These are phyloP conservation scores for Olivierus martensii DNA, from an alignment of 1,140 invertebrate genomes.

Conservation along the genomic window DNA sequence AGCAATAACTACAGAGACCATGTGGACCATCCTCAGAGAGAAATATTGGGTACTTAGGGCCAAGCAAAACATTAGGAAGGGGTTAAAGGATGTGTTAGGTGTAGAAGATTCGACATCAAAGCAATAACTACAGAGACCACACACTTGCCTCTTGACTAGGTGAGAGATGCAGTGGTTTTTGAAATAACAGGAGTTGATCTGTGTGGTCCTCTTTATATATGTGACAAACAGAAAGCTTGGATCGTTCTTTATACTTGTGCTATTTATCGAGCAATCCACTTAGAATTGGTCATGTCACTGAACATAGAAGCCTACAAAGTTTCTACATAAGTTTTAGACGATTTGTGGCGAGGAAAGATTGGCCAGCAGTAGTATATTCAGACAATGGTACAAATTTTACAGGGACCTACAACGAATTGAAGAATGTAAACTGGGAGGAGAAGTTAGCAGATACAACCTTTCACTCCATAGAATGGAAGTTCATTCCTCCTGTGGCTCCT, in stretches of 20 bases:
- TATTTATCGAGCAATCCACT: conserved; percentile 15
- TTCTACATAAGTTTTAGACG: conserved; percentile 22
- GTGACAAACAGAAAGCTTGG: conserved; percentile 7
- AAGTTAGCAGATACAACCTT: not conserved
- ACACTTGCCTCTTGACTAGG: conserved; percentile 20
- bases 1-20: not conserved
- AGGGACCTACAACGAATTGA: conserved; percentile 12
- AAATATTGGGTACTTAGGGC: conserved; percentile 1
- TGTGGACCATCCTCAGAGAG: not conserved
- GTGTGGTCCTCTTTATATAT: conserved; percentile 24
- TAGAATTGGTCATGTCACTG: conserved; percentile 28
- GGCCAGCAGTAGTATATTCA: conserved; percentile 22
- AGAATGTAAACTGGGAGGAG: not conserved
- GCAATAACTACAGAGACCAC: not conserved
- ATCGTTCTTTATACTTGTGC: conserved; percentile 9
- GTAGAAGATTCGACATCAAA: not conserved
- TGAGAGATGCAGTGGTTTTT: conserved; percentile 21
- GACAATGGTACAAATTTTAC: conserved; percentile 32
- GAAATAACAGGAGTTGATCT: conserved; percentile 26
- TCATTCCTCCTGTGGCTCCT: not conserved
- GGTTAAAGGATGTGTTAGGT: not conserved
- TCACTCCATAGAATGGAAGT: not conserved
- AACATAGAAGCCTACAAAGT: conserved; percentile 27
- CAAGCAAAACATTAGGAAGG: not conserved
- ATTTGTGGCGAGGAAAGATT: conserved; percentile 29